Conservation (phyloP, 2,888 invertebrate species). For the Oegoconia quadripuncta region DNA sequence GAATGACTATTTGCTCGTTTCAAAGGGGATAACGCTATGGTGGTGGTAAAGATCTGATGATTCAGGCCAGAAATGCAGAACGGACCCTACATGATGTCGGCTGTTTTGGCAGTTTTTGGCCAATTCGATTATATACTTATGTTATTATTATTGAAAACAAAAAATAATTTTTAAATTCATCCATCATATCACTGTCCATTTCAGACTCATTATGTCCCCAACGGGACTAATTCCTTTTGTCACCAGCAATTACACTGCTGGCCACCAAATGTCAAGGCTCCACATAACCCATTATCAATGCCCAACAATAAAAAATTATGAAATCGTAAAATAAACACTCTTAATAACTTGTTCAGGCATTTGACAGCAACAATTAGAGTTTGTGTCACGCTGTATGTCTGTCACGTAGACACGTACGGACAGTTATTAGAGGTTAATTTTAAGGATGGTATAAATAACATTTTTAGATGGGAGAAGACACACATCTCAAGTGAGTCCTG, state of each 20-base stretch:
- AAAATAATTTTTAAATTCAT: too few relatives aligned
- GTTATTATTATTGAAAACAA: too few relatives aligned
- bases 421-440: constrained; percentile 47
- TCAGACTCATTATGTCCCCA: constrained; percentile 27
- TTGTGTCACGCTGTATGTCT: constrained; percentile 60
- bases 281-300: constrained; percentile 35
- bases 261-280: constrained; percentile 46
- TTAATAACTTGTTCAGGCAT: constrained; percentile 46
- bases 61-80: too few relatives aligned
- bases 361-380: constrained; percentile 64
- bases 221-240: constrained; percentile 29
- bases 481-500: constrained; percentile 48
- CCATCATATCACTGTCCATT: constrained; percentile 22
- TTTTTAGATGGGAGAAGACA: constrained; percentile 43
- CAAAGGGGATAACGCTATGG: too few relatives aligned
- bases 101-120: too few relatives aligned
- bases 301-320: constrained; percentile 26
- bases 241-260: constrained; percentile 34
- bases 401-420: constrained; percentile 51
- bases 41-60: too few relatives aligned
- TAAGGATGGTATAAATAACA: constrained; percentile 60
- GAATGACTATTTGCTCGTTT: too few relatives aligned
- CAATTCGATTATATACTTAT: too few relatives aligned
- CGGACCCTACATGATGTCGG: too few relatives aligned
- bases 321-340: constrained; percentile 46